Base-by-base conservation (phyloP, 1,140 invertebrate genomes). In the Drosophila kikkawai region DNA sequence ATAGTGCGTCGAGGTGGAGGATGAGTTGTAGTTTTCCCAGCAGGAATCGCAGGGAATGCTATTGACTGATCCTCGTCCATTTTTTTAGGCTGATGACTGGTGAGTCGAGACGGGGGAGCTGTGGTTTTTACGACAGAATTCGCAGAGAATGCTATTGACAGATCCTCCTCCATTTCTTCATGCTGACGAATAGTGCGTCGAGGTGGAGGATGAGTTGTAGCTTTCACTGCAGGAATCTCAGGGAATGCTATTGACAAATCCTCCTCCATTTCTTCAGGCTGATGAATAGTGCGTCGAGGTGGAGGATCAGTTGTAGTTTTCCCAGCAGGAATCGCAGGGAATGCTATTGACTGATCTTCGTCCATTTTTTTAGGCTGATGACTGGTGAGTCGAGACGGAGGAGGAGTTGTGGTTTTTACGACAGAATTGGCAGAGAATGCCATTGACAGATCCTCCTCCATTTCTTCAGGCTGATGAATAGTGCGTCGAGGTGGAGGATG, bases 151-250 rank as follows among this genome's bases (percentile, higher is more conserved):
- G 11, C 32, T 3, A 13, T 8, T 8, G n/a, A 22, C 41, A 44
- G 26, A 11, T 53, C 42, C 32, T 42, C 29, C 7, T 70, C 56
- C 15, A 75, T 48, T 29, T 47, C 26, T 17, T 51, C 26, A 13
- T 17, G 26, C 12, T 15, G 11, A 34, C 26, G 17, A 15, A 60
- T 17, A 3, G 65, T 58, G 11, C 48, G 37, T 12, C 53, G 42
- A 17, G 51, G 37, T 15, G 7, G 32, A 34, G 32, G 8, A 34
- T 7, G 32, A 34, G 32, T 3, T 34, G 32, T 34, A 3, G 8
- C 0, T 34, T 34, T 9, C 8, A 8, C 32, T 1, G 32, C 32
- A 34, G 32, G 32, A 34, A 34, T 7, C 9, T 8, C 32, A 34
- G 32, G 8, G 8, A 34, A 34, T 8, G 7, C 26, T 29, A 29